These are phyloP conservation scores for Sardinella longiceps DNA, from an alignment of 2,797 vertebrate genomes.

Conservation along the genomic window DNA sequence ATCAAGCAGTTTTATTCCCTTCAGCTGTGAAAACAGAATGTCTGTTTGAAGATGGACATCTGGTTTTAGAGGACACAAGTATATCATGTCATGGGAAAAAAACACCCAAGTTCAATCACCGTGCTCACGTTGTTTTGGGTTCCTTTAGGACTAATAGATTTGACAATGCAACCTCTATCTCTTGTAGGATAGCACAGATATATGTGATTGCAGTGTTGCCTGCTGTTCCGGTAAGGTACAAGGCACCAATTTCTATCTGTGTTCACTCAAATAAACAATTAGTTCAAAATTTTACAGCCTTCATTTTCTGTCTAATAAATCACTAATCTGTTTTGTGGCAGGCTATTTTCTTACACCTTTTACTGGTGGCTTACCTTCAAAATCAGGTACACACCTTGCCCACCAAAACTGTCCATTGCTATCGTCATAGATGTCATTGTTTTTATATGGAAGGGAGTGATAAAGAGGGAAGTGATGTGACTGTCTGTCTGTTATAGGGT, in stretches of 20 bases:
- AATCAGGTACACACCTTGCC: slow-evolving; percentile 77
- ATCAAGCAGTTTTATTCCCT: not conserved
- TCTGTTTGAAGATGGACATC: slow-evolving; percentile 11
- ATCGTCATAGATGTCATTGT: not conserved
- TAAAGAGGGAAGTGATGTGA: not conserved
- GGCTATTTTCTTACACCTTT: slow-evolving; percentile 82
- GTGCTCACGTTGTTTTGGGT: not conserved
- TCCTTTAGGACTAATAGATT: not conserved
- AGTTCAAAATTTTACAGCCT: no score
- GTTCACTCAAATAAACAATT: not conserved
- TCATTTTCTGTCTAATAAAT: no score
- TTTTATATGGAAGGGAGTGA: not conserved
- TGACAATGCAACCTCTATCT: slow-evolving; percentile 3
- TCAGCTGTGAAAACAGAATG: not conserved
- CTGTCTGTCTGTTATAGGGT: slow-evolving; percentile 69
- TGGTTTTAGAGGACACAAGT: not conserved
- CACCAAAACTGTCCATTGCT: not conserved
- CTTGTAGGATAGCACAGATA: slow-evolving; percentile 84
- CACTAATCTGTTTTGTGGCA: slow-evolving; percentile 55
- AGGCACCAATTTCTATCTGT: not conserved
- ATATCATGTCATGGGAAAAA: not conserved
- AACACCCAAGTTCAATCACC: not conserved
- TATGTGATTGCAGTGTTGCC: slow-evolving; percentile 88
- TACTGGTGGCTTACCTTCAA: slow-evolving; percentile 84
- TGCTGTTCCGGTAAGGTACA: slow-evolving; percentile 84